phyloP scores from a whole-genome alignment of 2,888 invertebrate species.

The Trypoxylon attenuatum region DNA sequence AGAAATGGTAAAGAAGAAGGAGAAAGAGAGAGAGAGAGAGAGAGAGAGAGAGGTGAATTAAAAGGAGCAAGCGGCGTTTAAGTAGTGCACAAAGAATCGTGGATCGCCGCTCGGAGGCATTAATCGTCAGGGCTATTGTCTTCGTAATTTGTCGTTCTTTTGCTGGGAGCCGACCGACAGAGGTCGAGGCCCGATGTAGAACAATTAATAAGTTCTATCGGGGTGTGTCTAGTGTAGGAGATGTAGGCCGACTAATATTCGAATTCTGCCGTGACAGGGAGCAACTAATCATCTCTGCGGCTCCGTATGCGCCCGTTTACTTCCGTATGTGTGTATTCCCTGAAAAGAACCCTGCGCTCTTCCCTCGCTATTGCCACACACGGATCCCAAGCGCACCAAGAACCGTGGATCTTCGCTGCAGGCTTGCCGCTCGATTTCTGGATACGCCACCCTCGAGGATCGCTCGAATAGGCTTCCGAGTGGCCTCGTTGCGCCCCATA shows the following conservation, averaged over 20 bases:
- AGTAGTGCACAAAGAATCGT: no score
- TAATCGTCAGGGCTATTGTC: neutral
- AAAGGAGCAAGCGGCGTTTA: neutral
- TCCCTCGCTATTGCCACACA: neutral
- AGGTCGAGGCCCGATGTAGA: conserved; percentile 24
- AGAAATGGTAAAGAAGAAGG: no score
- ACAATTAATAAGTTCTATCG: conserved; percentile 50
- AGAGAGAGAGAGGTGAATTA: no score
- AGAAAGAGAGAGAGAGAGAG: no score
- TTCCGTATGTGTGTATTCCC: conserved; percentile 6
- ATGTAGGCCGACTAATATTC: conserved; percentile 57
- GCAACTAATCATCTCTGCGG: conserved; percentile 68
- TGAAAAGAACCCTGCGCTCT: neutral
- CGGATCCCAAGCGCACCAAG: conserved; percentile 21
- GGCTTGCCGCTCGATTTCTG: conserved; percentile 54
- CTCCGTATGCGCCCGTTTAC: conserved; percentile 33
- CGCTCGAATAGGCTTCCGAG: conserved; percentile 47
- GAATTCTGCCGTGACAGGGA: conserved; percentile 66
- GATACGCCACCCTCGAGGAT: conserved; percentile 57
- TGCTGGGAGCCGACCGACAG: neutral
- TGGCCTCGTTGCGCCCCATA: conserved; percentile 57
- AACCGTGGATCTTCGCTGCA: conserved; percentile 47
- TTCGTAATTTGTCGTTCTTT: conserved; percentile 3
- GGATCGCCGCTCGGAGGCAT: neutral
- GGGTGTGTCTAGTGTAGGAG: conserved; percentile 34